phyloP scores from a whole-genome alignment of 2,888 invertebrate genomes.

The Hydropsyche betteni region DNA sequence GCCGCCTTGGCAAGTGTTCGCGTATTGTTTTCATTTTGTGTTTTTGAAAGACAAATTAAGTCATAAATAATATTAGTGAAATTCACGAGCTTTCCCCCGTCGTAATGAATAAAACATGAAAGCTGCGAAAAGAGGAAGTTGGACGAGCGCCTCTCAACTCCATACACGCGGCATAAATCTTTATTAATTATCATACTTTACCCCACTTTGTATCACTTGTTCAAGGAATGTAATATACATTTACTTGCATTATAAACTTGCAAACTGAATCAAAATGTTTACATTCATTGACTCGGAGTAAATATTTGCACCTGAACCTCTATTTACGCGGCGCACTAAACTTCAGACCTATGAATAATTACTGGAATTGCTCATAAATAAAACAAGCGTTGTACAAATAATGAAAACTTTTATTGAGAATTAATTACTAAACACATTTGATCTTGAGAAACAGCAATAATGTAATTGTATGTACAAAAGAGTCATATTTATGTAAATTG shows the following conservation, averaged over 20 bases:
- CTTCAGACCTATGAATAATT: no score
- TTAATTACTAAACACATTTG: slow-evolving; percentile 36
- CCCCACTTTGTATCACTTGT: slow-evolving; percentile 18
- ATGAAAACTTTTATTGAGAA: slow-evolving; percentile 40
- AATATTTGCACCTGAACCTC: no score
- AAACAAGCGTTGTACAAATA: slow-evolving; percentile 31
- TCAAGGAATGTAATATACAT: slow-evolving; percentile 7
- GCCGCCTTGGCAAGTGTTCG: no score
- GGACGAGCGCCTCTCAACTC: slow-evolving; percentile 20
- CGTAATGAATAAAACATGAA: slow-evolving; percentile 26
- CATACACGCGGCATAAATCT: slow-evolving; percentile 26
- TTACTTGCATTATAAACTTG: neutral
- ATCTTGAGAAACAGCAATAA: slow-evolving; percentile 31
- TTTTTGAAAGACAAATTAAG: slow-evolving; percentile 26
- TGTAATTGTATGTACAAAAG: neutral
- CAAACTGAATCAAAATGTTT: slow-evolving; percentile 2
- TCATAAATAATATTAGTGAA: slow-evolving; percentile 28
- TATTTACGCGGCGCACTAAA: no score
- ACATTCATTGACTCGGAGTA: slow-evolving; percentile 4
- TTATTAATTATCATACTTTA: slow-evolving; percentile 25
- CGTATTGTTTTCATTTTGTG: slow-evolving; percentile 14
- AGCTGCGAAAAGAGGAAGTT: slow-evolving; percentile 25
- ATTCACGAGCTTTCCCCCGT: slow-evolving; percentile 22
- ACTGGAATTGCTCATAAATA: neutral
- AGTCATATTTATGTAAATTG: neutral